phyloP scores from a whole-genome alignment of 2,797 vertebrate species.

The Lepilemur septentrionalis region DNA sequence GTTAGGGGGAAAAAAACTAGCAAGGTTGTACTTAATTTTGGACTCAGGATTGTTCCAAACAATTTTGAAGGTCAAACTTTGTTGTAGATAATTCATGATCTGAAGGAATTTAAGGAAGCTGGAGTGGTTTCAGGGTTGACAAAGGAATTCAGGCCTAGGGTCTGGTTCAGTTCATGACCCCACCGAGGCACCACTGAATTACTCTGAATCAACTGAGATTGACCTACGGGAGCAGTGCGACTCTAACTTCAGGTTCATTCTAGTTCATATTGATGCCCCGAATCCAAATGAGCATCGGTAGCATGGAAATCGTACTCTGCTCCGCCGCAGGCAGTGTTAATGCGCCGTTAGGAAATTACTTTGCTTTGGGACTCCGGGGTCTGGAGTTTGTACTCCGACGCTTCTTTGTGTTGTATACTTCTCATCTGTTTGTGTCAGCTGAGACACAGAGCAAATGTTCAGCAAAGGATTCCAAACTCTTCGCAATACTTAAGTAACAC shows the following conservation, averaged over 20 bases:
- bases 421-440: constrained; percentile 69
- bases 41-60: constrained; percentile 14
- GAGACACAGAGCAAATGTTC: constrained; percentile 70
- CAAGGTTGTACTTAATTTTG: constrained; percentile 14
- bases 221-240: neutral
- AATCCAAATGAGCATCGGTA: neutral
- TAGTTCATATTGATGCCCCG: neutral
- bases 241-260: neutral
- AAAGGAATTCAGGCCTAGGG: constrained; percentile 40
- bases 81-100: constrained; percentile 38
- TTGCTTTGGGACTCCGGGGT: constrained; percentile 13
- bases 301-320: neutral
- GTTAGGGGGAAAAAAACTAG: neutral
- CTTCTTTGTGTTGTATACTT: constrained; percentile 34
- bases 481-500: constrained; percentile 73
- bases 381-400: constrained; percentile 47
- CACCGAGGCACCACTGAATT: neutral
- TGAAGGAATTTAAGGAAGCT: constrained; percentile 45
- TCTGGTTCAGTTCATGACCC: constrained; percentile 45
- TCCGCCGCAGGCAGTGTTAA: neutral
- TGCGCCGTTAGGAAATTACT: neutral
- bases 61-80: constrained; percentile 18
- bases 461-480: constrained; percentile 67
- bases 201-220: neutral
- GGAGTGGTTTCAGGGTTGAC: constrained; percentile 34